phyloP scores from a whole-genome alignment of 2,888 invertebrate species.

The Lasioglossum figueresi region DNA sequence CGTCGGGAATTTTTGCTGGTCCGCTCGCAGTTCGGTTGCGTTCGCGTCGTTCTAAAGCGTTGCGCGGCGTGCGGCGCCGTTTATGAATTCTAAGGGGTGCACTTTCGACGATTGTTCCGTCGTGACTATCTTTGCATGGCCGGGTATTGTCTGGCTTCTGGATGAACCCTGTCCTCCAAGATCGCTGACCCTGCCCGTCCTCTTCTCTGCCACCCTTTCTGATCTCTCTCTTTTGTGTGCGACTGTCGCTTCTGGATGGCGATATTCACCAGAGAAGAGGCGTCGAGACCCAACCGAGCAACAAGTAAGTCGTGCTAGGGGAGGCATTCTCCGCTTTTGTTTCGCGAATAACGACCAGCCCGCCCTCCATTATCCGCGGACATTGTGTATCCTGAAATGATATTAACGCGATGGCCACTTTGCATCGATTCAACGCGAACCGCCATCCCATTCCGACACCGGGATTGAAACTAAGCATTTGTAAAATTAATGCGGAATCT shows the following conservation, averaged over 20 bases:
- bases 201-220: background rate
- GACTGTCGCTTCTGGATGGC: constrained; percentile 41
- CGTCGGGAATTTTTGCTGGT: background rate
- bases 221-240: constrained; percentile 27
- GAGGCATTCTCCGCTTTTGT: constrained; percentile 59
- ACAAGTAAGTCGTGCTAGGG: constrained; percentile 65
- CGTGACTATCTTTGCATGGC: constrained; percentile 50
- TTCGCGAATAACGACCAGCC: constrained; percentile 62
- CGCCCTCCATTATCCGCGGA: constrained; percentile 44
- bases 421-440: constrained; percentile 26
- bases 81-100: constrained; percentile 63
- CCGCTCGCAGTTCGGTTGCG: background rate
- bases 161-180: constrained; percentile 64
- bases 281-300: constrained; percentile 51
- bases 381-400: constrained; percentile 63
- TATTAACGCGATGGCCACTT: constrained; percentile 58
- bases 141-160: constrained; percentile 66
- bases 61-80: constrained; percentile 41
- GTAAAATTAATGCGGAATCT: background rate
- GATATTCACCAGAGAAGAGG: constrained; percentile 57
- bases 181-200: constrained; percentile 51
- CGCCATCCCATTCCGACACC: background rate
- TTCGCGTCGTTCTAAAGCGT: constrained; percentile 31
- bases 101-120: constrained; percentile 69
- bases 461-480: background rate